phyloP scores from a whole-genome alignment of 2,113 vertebrate genomes.

The Grus americana region DNA sequence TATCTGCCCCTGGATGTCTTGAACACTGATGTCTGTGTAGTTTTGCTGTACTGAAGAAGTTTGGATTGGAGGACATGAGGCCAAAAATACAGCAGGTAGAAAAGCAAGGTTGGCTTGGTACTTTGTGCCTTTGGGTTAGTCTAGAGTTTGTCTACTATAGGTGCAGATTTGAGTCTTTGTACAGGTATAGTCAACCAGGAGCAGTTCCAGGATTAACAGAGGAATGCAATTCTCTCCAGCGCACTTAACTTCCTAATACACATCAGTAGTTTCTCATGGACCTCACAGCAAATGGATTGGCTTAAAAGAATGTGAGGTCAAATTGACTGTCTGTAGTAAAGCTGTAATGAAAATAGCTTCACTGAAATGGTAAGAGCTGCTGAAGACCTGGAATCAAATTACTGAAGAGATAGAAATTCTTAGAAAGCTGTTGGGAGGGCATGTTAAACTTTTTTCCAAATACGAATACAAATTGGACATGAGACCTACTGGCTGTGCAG shows the following conservation, averaged over 20 bases:
- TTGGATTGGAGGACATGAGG: background rate
- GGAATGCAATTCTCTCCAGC: background rate
- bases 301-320: background rate
- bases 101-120: background rate
- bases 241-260: background rate
- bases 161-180: background rate
- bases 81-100: background rate
- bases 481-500: background rate
- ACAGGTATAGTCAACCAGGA: background rate
- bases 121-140: background rate
- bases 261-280: background rate
- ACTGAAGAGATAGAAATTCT: background rate
- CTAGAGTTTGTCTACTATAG: background rate
- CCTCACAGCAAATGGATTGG: background rate
- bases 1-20: background rate
- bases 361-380: background rate
- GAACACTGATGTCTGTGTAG: background rate
- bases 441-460: background rate
- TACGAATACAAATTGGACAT: background rate
- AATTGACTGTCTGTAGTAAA: background rate
- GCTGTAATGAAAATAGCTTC: background rate
- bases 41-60: background rate
- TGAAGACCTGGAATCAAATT: background rate
- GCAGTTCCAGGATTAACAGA: background rate
- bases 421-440: background rate